These are phyloP conservation scores for Bubo blakistoni DNA, from an alignment of 2,113 vertebrate genomes.

Conservation along the genomic window DNA sequence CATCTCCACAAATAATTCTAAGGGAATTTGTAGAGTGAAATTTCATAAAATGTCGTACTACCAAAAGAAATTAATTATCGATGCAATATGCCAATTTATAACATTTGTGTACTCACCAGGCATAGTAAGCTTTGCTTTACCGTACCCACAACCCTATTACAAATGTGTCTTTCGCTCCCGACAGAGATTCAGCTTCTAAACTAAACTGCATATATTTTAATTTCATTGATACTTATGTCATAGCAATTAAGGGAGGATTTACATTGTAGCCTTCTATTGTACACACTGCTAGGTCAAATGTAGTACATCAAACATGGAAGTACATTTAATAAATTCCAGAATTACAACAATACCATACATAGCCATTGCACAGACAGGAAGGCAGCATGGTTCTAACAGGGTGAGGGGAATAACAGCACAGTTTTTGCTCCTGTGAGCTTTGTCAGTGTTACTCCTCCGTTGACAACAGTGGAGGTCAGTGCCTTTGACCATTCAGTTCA, in stretches of 20 bases:
- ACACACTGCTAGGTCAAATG: conserved; percentile 62
- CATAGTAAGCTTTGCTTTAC: background rate
- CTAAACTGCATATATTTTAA: conserved; percentile 40
- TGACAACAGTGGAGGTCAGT: background rate
- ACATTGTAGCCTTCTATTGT: conserved; percentile 37
- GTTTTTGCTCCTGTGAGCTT: conserved; percentile 9
- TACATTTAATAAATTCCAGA: conserved; percentile 54
- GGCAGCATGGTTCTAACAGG: background rate
- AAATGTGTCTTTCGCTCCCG: conserved; percentile 1
- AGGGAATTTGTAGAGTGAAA: conserved; percentile 5
- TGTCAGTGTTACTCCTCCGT: background rate
- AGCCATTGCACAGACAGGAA: background rate
- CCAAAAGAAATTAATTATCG: background rate
- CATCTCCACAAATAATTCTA: conserved; percentile 32
- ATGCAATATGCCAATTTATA: background rate
- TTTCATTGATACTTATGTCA: conserved; percentile 51
- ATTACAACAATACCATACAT: conserved; percentile 31
- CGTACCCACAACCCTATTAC: background rate
- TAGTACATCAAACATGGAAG: conserved; percentile 77
- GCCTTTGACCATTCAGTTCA: background rate
- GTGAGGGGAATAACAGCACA: background rate
- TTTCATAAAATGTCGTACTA: background rate
- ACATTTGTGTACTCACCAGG: background rate
- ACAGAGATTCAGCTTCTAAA: conserved; percentile 48
- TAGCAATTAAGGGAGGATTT: conserved; percentile 64